A percentile compares a stretch with the other conserved stretches of the same genome.
Evolutionary conservation across 2,113 vertebrate genomes (phyloP).

Genomic region (Megaleporinus macrocephalus): DNA sequence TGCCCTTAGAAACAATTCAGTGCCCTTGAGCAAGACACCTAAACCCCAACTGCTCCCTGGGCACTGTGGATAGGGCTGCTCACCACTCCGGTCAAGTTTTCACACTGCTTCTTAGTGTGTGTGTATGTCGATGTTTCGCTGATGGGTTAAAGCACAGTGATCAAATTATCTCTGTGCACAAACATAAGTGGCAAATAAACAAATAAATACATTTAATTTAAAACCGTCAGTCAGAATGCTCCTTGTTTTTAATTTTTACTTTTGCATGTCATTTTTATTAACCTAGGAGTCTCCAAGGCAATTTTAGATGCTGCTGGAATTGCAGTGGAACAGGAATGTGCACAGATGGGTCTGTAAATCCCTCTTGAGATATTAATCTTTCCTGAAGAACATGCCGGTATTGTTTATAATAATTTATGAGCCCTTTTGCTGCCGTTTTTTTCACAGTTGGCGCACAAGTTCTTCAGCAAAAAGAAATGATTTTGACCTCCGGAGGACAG

Average conservation of each 20-base stretch:
- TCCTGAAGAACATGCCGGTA: not conserved
- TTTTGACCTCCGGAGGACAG: conserved; percentile 80
- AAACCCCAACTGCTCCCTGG: too few relatives aligned
- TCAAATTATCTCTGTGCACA: too few relatives aligned
- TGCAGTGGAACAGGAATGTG: conserved; percentile 75
- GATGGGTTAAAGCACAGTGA: too few relatives aligned
- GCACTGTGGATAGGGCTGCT: too few relatives aligned
- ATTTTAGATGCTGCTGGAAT: conserved; percentile 84
- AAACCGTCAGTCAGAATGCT: too few relatives aligned
- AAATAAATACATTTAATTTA: too few relatives aligned
- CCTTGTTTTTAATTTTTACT: not conserved
- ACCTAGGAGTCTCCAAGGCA: conserved; percentile 87
- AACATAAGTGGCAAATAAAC: too few relatives aligned
- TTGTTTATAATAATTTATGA: not conserved
- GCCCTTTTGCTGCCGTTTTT: not conserved
- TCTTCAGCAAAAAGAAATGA: conserved; percentile 59
- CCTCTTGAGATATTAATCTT: not conserved
- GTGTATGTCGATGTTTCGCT: too few relatives aligned
- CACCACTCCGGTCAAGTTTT: too few relatives aligned
- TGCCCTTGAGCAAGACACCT: too few relatives aligned
- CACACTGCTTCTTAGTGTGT: too few relatives aligned
- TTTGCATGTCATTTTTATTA: not conserved
- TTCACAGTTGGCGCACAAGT: conserved; percentile 58
- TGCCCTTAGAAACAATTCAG: too few relatives aligned
- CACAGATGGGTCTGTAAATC: conserved; percentile 71